These are phyloP conservation scores for Cladopsammia gracilis DNA, from an alignment of 64 coral and sea anemone species.

Conservation along the genomic window DNA sequence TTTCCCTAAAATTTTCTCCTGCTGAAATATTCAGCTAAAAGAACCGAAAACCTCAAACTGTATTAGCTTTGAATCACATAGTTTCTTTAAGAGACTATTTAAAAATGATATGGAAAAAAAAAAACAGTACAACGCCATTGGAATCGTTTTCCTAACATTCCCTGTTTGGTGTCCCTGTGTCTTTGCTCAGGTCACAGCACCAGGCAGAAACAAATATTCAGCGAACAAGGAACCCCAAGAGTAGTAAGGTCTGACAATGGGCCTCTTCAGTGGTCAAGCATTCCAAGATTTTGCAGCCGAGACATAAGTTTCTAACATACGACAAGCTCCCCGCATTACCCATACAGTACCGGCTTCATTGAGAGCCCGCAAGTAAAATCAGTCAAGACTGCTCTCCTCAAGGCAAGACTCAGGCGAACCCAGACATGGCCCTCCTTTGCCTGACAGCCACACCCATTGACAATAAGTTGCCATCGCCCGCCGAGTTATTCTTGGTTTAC, in stretches of 20 bases:
- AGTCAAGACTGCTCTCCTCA: constrained; percentile 65
- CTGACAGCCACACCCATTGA: constrained; percentile 54
- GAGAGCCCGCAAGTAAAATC: constrained; percentile 74
- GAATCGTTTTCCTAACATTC: no score
- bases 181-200: constrained; percentile 45
- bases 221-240: constrained; percentile 52
- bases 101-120: no score
- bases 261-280: neutral
- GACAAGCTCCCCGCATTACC: constrained; percentile 43
- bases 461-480: constrained; percentile 62
- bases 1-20: no score
- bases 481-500: constrained; percentile 69
- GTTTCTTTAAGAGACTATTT: no score
- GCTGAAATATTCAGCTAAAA: no score
- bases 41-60: no score
- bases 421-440: constrained; percentile 46
- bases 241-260: constrained; percentile 64
- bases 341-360: constrained; percentile 47
- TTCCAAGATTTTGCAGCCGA: constrained; percentile 13
- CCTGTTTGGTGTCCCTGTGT: no score
- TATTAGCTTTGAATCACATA: no score
- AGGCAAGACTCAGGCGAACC: constrained; percentile 47
- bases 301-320: neutral
- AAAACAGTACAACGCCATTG: no score
- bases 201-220: constrained; percentile 62